phyloP scores from a whole-genome alignment of 2,797 vertebrate genomes.

The Diplodus puntazzo region DNA sequence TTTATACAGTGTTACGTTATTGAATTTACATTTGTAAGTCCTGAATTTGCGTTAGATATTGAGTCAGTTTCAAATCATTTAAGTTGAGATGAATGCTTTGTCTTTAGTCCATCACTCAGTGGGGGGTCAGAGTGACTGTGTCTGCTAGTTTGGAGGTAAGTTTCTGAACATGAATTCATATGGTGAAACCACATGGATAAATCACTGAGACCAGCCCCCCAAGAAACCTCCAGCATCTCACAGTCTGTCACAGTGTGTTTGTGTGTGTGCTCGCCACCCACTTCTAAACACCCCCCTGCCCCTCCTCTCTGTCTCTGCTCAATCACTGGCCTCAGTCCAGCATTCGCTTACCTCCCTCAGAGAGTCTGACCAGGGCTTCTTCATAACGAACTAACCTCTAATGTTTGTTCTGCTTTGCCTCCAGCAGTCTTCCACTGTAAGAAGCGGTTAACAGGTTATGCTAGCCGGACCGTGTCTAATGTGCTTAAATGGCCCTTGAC shows the following conservation, averaged over 20 bases:
- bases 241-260: slow-evolving; percentile 15
- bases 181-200: slow-evolving; percentile 70
- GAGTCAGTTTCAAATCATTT: slow-evolving; percentile 10
- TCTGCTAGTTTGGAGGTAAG: slow-evolving; percentile 49
- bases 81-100: slow-evolving; percentile 17
- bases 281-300: slow-evolving; percentile 47
- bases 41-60: background rate
- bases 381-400: slow-evolving; percentile 63
- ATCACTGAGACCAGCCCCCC: slow-evolving; percentile 60
- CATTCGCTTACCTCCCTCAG: slow-evolving; percentile 53
- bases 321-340: slow-evolving; percentile 53
- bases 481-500: slow-evolving; percentile 71
- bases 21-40: background rate
- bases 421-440: slow-evolving; percentile 64
- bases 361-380: slow-evolving; percentile 64
- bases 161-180: slow-evolving; percentile 66
- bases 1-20: background rate
- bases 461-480: slow-evolving; percentile 72
- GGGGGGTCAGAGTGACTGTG: slow-evolving; percentile 33
- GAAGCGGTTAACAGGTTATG: slow-evolving; percentile 73
- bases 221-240: slow-evolving; percentile 48
- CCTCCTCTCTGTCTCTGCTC: slow-evolving; percentile 44
- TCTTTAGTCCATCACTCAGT: slow-evolving; percentile 12
- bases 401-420: slow-evolving; percentile 65
- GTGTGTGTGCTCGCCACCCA: slow-evolving; percentile 47